These are phyloP conservation scores for Mustelus asterias DNA, from an alignment of 2,113 vertebrate genomes.

Conservation along the genomic window DNA sequence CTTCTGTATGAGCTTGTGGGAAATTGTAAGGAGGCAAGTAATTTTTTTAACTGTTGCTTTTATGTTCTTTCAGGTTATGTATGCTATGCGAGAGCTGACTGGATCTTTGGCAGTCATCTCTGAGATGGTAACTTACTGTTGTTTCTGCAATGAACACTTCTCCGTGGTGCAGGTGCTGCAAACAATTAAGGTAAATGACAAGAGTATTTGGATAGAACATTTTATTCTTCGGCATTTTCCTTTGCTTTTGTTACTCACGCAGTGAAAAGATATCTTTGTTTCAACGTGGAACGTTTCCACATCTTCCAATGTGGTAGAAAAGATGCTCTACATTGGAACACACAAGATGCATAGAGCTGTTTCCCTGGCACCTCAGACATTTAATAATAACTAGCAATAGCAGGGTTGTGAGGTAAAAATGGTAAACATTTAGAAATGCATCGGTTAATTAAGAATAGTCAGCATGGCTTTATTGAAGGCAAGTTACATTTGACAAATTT, in stretches of 20 bases:
- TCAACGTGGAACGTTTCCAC: background rate
- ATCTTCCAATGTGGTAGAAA: background rate
- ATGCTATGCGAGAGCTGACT: constrained; percentile 85
- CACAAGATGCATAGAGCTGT: background rate
- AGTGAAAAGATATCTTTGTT: background rate
- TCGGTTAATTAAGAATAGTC: background rate
- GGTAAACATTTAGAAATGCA: background rate
- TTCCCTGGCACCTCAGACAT: background rate
- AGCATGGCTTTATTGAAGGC: background rate
- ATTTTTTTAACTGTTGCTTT: background rate
- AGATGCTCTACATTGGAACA: background rate
- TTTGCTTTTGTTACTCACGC: background rate
- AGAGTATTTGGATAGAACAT: background rate
- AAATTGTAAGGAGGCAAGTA: background rate
- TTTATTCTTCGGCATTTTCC: background rate
- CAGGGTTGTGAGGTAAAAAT: background rate
- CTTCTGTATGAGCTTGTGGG: background rate
- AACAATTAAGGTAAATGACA: constrained; percentile 75
- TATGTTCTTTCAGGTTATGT: constrained; percentile 73
- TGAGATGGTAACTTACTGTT: constrained; percentile 88
- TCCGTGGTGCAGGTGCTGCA: constrained; percentile 78
- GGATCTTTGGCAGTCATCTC: constrained; percentile 78
- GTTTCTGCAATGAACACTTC: constrained; percentile 91
- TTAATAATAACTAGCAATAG: background rate
- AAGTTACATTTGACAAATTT: background rate